Conservation (phyloP, 2,888 invertebrate genomes). For the Hirtodrosophila confusa region DNA sequence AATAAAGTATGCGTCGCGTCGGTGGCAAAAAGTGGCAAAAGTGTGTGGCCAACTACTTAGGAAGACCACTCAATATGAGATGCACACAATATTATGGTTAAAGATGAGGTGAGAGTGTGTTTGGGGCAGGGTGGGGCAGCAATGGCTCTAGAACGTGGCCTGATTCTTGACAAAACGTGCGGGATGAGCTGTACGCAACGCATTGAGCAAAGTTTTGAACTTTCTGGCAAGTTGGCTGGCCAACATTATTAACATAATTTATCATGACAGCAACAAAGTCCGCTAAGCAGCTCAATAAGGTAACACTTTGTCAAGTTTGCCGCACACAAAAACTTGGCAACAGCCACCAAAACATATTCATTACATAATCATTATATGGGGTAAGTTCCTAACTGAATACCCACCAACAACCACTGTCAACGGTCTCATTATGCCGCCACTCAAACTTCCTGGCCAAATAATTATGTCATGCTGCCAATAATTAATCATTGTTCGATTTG, state of each 20-base stretch:
- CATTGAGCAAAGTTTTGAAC: slow-evolving; percentile 54
- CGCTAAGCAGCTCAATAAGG: slow-evolving; percentile 71
- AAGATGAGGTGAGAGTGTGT: slow-evolving; percentile 46
- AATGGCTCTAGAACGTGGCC: slow-evolving; percentile 49
- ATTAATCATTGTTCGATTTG: slow-evolving; percentile 69
- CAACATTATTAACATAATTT: slow-evolving; percentile 79
- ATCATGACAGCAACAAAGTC: slow-evolving; percentile 69
- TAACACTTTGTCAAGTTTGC: slow-evolving; percentile 69
- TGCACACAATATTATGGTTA: slow-evolving; percentile 72
- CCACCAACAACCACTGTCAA: slow-evolving; percentile 39
- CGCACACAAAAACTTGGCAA: slow-evolving; percentile 24
- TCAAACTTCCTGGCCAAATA: slow-evolving; percentile 50
- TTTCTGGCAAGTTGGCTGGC: slow-evolving; percentile 61
- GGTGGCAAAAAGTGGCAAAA: slow-evolving; percentile 19
- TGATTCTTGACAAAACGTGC: slow-evolving; percentile 68
- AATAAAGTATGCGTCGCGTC: slow-evolving; percentile 71
- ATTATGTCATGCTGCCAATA: slow-evolving; percentile 67
- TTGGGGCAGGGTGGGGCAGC: neutral
- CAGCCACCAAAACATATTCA: slow-evolving; percentile 61
- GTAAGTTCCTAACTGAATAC: slow-evolving; percentile 19
- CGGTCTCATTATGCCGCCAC: slow-evolving; percentile 43
- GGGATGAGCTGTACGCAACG: slow-evolving; percentile 61
- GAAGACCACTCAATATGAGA: slow-evolving; percentile 74
- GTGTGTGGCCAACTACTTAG: slow-evolving; percentile 75
- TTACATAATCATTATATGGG: slow-evolving; percentile 65